Base-by-base conservation (phyloP, 2,888 invertebrate species). In the Apodemia hepburni region DNA sequence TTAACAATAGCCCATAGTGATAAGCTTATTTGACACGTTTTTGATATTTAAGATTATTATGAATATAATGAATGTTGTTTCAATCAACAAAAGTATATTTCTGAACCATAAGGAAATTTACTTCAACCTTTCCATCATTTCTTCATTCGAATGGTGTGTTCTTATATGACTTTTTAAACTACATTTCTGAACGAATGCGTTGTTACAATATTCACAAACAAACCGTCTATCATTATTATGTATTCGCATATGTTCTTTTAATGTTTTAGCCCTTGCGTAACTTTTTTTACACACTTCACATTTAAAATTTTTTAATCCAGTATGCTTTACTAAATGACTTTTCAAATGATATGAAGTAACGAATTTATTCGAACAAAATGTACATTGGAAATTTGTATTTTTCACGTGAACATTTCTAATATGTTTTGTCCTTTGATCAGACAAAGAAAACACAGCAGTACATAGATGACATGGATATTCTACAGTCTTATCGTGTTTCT, bases 251-350 rank as follows among this genome's bases (percentile, higher is more conserved):
- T 88, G 89, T 64, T 86, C 83, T 33, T 74, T 79, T 11, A 88
- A 69, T 0, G 88, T 84, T 64, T 82, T 81, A 1, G 72, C 68
- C 22, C 89, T 74, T 0, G 82, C 79, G 60, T 85, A 90, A 2
- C 80, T 75, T 64, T 92, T 92, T 57, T 84, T 80, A 69, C 93
- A 93, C 0, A 91, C 77, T 47, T 84, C 77, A 66, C 93, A 93
- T 64, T 84, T 79, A 62, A 73, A 86, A 45, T 79, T 84, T 15
- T 80, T 77, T 15, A 82, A 79, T 0, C 80, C 82, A 0, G 67
- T 71, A 65, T 89, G 89, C 63, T 80, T 84, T 0, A 86, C 75
- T 78, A 82, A 80, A 64, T 91, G 90, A 61, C 75, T 81, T 54
- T 76, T 76, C 27, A 91, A 70, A 49, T 81, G 80, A 0, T 76